Conservation (phyloP, 2,888 invertebrate species). For the Augiades crinisus region DNA sequence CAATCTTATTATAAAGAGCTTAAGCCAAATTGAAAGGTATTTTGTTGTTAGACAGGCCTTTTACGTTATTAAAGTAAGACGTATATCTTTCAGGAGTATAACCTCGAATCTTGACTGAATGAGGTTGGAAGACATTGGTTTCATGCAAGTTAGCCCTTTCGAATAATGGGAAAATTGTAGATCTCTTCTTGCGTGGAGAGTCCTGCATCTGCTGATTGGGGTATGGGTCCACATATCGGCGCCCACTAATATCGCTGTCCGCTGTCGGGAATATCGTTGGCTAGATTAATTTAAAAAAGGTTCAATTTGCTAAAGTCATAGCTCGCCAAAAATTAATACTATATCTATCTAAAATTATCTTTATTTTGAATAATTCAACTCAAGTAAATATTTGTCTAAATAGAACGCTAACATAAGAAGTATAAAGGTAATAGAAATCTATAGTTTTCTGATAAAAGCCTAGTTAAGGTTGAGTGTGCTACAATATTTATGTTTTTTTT, state of each 20-base stretch:
- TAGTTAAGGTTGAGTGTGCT: too few species aligned
- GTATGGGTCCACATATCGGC: slow-evolving; percentile 72
- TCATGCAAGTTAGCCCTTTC: slow-evolving; percentile 48
- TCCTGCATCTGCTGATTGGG: slow-evolving; percentile 73
- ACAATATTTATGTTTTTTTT: too few species aligned
- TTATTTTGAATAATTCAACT: too few species aligned
- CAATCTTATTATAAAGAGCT: neutral
- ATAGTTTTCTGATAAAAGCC: too few species aligned
- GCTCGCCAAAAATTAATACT: too few species aligned
- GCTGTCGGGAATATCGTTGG: slow-evolving; percentile 73
- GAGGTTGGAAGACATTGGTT: slow-evolving; percentile 42
- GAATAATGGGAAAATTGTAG: slow-evolving; percentile 55
- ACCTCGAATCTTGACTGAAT: slow-evolving; percentile 57
- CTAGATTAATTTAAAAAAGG: slow-evolving; percentile 65
- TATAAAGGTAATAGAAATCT: too few species aligned
- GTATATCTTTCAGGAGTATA: slow-evolving; percentile 69
- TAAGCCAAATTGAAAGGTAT: slow-evolving; percentile 41
- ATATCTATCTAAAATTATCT: too few species aligned
- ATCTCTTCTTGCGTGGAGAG: slow-evolving; percentile 68
- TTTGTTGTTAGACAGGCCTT: slow-evolving; percentile 37
- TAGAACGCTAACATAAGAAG: too few species aligned
- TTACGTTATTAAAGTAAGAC: slow-evolving; percentile 59
- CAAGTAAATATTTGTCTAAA: too few species aligned
- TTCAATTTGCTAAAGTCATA: neutral
- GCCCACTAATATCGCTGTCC: slow-evolving; percentile 70